Percentiles rank a stretch among this genome's conserved stretches.
These are phyloP conservation scores for Pteropus alecto DNA, from an alignment of 2,113 vertebrate genomes.

Conservation along the genomic window DNA sequence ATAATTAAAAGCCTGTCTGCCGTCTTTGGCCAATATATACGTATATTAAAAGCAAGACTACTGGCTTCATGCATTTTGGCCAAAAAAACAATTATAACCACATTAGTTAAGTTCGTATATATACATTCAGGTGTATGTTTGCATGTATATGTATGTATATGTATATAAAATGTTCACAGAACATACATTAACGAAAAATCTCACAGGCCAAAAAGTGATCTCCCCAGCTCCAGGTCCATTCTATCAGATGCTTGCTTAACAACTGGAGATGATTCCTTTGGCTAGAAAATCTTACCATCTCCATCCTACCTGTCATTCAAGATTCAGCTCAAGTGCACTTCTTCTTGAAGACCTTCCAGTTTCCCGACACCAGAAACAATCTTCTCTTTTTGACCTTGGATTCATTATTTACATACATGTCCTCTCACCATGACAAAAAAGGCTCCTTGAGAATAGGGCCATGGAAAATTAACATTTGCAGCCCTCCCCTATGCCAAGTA, in stretches of 20 bases:
- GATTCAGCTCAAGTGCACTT: background rate
- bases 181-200: background rate
- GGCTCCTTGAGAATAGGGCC: background rate
- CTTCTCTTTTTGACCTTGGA: background rate
- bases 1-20: slow-evolving; percentile 24
- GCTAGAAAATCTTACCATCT: background rate
- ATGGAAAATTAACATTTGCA: background rate
- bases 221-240: background rate
- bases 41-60: slow-evolving; percentile 39
- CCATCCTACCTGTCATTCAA: background rate
- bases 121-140: background rate
- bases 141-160: background rate
- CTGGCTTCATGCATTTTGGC: background rate
- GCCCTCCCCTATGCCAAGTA: background rate
- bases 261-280: background rate
- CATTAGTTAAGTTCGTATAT: background rate
- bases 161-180: background rate
- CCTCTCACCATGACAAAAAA: background rate
- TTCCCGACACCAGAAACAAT: background rate
- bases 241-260: background rate
- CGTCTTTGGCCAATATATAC: slow-evolving; percentile 8
- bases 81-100: slow-evolving; percentile 23
- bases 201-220: background rate
- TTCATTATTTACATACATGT: background rate
- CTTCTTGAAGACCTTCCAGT: background rate